Percentiles rank a stretch among this genome's conserved stretches.
Evolutionary conservation across 2,113 vertebrate species (phyloP).

Genomic region (Phycodurus eques): DNA sequence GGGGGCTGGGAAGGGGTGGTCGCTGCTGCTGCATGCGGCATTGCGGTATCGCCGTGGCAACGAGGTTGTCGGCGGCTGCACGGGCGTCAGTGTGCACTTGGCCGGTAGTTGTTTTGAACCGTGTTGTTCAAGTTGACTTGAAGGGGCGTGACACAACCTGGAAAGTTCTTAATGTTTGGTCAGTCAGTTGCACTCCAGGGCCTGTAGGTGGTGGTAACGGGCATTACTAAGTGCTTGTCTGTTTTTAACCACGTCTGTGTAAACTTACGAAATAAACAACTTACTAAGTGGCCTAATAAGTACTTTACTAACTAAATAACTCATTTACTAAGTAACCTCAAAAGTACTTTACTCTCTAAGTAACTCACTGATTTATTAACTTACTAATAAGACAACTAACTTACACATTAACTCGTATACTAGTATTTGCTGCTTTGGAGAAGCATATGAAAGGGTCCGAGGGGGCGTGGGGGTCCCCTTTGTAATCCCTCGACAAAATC

Average conservation of each 20-base stretch:
- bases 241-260: no score
- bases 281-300: no score
- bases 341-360: no score
- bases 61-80: constrained; percentile 19
- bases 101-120: background rate
- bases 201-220: no score
- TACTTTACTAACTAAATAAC: background rate
- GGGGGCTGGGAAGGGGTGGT: background rate
- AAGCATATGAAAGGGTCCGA: background rate
- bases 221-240: background rate
- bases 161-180: no score
- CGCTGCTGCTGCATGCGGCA: constrained; percentile 58
- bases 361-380: background rate
- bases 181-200: no score
- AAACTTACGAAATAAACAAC: no score
- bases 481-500: constrained; percentile 46
- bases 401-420: no score
- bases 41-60: constrained; percentile 65
- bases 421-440: background rate
- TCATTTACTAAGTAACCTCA: background rate
- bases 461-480: constrained; percentile 6
- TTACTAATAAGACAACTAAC: background rate
- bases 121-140: background rate
- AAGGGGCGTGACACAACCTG: background rate
- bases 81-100: background rate